Base-by-base conservation (phyloP, 2,888 invertebrate species). In the Theretra japonica region DNA sequence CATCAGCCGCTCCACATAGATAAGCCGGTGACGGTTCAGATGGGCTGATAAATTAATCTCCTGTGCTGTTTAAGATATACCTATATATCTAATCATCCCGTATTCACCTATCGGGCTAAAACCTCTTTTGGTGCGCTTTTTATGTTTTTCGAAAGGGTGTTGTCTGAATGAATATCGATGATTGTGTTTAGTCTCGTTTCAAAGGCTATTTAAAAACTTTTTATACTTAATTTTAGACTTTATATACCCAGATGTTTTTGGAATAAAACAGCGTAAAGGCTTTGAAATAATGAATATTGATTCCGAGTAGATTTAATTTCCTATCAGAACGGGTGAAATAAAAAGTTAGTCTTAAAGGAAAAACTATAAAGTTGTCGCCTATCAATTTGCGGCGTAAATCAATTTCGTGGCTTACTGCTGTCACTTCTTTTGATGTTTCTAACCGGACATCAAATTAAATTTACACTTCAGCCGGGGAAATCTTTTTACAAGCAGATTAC, bases 1-100 rank as follows among this genome's bases (percentile, higher is more conserved):
- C 59, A 58, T 72, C 59, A 41, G 50, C 53, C n/a, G 59, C 69
- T 72, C 69, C 72, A 72, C 28, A 48, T 65, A 74, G 76, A 76
- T 75, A 76, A 75, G 76, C 72, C 60, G 56, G 33, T 70, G 69
- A 70, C 69, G 58, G 69, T 58, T 70, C 30, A 69, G 71, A 71
- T 68, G 69, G 53, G 58, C 58, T 70, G 57, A 65, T 65, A 65
- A 65, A 65, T 65, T 65, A 65, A 65, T 41, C 65, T 60, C 28
- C 59, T 65, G 41, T 17, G 17, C 65, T 48, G 21, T 17, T 23
- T 65, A 23, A 65, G 25, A 58, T 25, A 62, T 65, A 65, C 30
- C n/a, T 60, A 33, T n/a, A 33, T 62, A 62, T 41, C 33, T 25
- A 25, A 25, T 21, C 21, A n/a, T n/a, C 57, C n/a, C n/a, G 21